Evolutionary conservation across 2,797 vertebrate genomes (phyloP), one percentile per base, ranked within the genome.

Genomic region (Menidia menidia): DNA sequence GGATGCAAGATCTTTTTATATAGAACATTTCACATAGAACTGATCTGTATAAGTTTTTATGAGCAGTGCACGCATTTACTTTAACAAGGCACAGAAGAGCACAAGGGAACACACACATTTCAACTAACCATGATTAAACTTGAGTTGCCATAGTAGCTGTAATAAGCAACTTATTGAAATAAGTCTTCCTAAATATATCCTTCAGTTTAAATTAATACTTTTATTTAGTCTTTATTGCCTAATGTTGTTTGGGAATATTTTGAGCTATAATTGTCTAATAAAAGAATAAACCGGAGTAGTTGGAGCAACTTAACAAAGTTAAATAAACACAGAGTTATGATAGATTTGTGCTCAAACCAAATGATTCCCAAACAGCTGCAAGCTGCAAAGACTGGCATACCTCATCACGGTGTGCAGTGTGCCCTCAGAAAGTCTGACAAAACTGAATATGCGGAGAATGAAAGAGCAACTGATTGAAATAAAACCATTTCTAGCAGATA

Each of bases 111-210:
- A 48, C 47, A 64, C 31, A 66, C 50, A 48, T 59, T 71, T 73
- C 30, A 69, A 4, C 35, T 58, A 51, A 47, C 43, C 54, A 67
- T n/a, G 61, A 78, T 69, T 43, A 81, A 76, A 82, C 64, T 52
- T 63, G n/a, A 31, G 67, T 86, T 88, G 63, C 75, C 64, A 86
- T 86, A 77, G 75, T 61, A 85, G 82, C 77, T 51, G 59, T 72
- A 1, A 47, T 78, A 60, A 75, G 59, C 5, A 50, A 69, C 50
- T 25, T 77, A 68, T 6, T 45, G 56, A 80, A 56, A 70, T 32
- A 77, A 67, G 67, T 71, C 47, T 61, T 15, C 66, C 52, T 54
- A 53, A 68, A 70, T 75, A 5, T 19, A 57, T 57, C 60, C 13
- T 50, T 81, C 15, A 42, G 59, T 31, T 67, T 54, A 67, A 66